phyloP scores from a whole-genome alignment of 2,888 invertebrate species.

The Drosophila antonietae region DNA sequence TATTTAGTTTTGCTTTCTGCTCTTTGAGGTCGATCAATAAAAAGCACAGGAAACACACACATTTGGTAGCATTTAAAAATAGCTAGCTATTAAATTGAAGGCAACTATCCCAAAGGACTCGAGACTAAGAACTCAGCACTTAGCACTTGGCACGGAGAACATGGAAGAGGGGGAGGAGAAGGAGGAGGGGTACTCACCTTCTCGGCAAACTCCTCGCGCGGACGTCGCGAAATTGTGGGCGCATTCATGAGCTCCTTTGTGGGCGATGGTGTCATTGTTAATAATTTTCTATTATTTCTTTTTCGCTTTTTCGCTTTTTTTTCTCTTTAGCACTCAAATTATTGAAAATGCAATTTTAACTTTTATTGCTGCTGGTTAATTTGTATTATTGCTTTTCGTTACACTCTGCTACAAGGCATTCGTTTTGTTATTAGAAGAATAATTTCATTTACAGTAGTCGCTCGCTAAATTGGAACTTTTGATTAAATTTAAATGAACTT shows the following conservation, averaged over 20 bases:
- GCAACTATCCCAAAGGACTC: constrained; percentile 14
- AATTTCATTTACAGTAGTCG: constrained; percentile 28
- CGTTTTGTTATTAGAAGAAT: constrained; percentile 31
- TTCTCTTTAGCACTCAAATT: constrained; percentile 8
- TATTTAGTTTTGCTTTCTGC: constrained; percentile 7
- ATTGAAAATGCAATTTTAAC: constrained; percentile 31
- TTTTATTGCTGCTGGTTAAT: constrained; percentile 37
- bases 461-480: constrained; percentile 2
- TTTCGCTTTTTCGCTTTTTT: not conserved
- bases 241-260: constrained; percentile 81
- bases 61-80: constrained; percentile 54
- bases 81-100: constrained; percentile 28
- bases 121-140: constrained; percentile 16
- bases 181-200: constrained; percentile 73
- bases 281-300: constrained; percentile 1
- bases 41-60: constrained; percentile 65
- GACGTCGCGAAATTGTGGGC: constrained; percentile 80
- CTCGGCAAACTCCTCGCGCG: constrained; percentile 83
- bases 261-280: constrained; percentile 79
- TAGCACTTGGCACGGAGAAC: not conserved
- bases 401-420: constrained; percentile 34
- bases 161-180: no score
- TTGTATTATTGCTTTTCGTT: constrained; percentile 67
- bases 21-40: constrained; percentile 63
- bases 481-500: not conserved